These are phyloP conservation scores for Urocitellus parryii DNA, from an alignment of 2,113 vertebrate genomes.

Conservation along the genomic window DNA sequence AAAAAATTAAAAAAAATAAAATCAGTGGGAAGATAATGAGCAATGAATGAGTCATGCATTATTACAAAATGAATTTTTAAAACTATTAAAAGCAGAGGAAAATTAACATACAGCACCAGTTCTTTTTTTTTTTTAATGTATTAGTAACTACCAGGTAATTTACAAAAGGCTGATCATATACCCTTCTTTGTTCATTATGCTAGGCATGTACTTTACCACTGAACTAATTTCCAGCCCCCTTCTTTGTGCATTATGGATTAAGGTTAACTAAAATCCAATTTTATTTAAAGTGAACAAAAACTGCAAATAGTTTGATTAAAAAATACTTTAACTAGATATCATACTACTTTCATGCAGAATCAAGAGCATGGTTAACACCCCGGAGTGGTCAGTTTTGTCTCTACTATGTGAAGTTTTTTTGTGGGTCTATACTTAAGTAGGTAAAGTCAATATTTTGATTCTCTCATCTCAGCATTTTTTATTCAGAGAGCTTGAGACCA, in stretches of 20 bases:
- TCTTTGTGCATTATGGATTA: not conserved
- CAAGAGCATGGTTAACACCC: not conserved
- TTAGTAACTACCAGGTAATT: not conserved
- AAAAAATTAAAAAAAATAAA: not conserved
- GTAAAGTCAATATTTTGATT: not conserved
- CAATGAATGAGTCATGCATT: constrained; percentile 88
- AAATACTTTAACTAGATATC: not conserved
- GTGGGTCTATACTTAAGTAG: not conserved
- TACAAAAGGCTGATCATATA: constrained; percentile 6
- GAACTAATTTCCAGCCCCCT: not conserved
- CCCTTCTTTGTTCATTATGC: not conserved
- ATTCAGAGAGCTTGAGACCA: not conserved
- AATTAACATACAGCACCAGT: constrained; percentile 43
- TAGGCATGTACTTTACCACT: not conserved
- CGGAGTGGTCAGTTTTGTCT: not conserved
- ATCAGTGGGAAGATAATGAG: constrained; percentile 88
- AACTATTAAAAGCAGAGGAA: constrained; percentile 75
- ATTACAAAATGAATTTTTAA: constrained; percentile 77
- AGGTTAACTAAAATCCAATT: not conserved
- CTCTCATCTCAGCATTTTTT: constrained; percentile 22
- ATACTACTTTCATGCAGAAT: constrained; percentile 10
- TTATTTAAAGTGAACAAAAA: constrained; percentile 52
- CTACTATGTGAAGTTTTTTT: not conserved
- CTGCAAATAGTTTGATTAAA: constrained; percentile 20
- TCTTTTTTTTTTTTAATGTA: no score